Conservation (phyloP, 30 jellyfish, hydroid and myxozoan species). For the Hydra vulgaris region DNA sequence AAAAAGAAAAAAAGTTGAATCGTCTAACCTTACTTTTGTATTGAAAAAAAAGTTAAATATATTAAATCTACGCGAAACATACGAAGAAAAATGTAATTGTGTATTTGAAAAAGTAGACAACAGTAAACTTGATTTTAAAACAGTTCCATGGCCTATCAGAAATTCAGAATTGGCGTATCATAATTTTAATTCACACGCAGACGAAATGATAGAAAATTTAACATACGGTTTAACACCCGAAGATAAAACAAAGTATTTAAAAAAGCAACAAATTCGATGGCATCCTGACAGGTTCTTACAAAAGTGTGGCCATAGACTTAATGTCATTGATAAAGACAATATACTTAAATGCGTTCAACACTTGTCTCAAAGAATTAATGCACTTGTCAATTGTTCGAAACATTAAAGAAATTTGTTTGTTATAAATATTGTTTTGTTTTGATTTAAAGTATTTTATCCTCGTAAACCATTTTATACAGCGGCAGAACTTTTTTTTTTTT, state of each 20-base stretch:
- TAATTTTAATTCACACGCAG: not conserved
- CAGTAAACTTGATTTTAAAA: not conserved
- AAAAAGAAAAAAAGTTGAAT: not conserved
- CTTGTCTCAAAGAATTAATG: slow-evolving; percentile 19
- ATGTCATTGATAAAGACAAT: not conserved
- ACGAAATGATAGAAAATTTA: slow-evolving; percentile 14
- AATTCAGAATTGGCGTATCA: not conserved
- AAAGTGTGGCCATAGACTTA: slow-evolving; percentile 26
- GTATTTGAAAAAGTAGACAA: not conserved
- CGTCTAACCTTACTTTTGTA: not conserved
- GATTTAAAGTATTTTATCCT: not conserved
- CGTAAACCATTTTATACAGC: too few relatives aligned
- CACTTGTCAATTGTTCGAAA: not conserved
- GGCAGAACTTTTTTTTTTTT: too few relatives aligned
- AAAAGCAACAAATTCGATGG: slow-evolving; percentile 28
- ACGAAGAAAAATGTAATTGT: not conserved
- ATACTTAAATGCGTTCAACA: slow-evolving; percentile 8
- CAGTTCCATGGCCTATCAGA: slow-evolving; percentile 20
- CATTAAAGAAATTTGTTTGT: too few relatives aligned
- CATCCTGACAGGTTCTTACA: slow-evolving; percentile 31
- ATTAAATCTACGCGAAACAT: slow-evolving; percentile 14
- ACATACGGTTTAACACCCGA: slow-evolving; percentile 14
- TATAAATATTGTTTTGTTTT: too few relatives aligned
- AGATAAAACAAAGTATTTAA: slow-evolving; percentile 23
- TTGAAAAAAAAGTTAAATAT: slow-evolving; percentile 8